Evolutionary conservation across 2,113 vertebrate genomes (phyloP), one percentile per base, ranked within the genome.

Genomic region (Zootoca vivipara): DNA sequence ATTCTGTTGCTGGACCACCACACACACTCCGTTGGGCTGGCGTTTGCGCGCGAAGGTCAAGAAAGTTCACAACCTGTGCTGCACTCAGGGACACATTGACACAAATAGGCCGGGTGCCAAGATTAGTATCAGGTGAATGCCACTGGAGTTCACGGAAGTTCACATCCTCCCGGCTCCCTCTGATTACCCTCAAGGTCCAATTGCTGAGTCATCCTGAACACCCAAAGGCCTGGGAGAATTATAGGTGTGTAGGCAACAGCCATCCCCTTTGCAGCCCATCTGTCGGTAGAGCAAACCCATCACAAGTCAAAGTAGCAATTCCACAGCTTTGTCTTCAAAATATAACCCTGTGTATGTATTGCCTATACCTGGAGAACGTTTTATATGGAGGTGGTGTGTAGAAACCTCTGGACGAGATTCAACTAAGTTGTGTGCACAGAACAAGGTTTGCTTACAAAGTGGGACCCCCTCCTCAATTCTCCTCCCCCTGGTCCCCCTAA

Each of bases 61-160:
- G 18, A 10, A 77, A 88, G 73, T 88, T 88, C 72, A 83, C 46
- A 69, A 33, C 40, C 72, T 88, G 8, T 75, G 42, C 15, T 67
- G 58, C n/a, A 46, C 72, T 52, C 72, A 75, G 8, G 72, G 12
- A 46, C 58, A 83, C 30, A 38, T 2, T 12, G n/a, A 10, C 42
- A 69, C 33, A 83, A 83, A 52, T 78, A 30, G 30, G 40, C 22
- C 20, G 18, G 40, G 20, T 52, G 62, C 73, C 72, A 83, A 88
- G 81, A 38, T 77, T 40, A 56, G 3, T 77, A 88, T 88, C 42
- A 69, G 2, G 12, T 30, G n/a, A 77, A 78, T 28, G 62, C 15
- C n/a, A 83, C 5, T 52, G 35, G n/a, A 83, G 85, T 79, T 87
- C 16, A 30, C 5, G 33, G 69, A n/a, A 86, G 85, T 87, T 87